These are phyloP conservation scores for Crax fasciolata DNA, from an alignment of 2,797 vertebrate genomes.

Conservation along the genomic window DNA sequence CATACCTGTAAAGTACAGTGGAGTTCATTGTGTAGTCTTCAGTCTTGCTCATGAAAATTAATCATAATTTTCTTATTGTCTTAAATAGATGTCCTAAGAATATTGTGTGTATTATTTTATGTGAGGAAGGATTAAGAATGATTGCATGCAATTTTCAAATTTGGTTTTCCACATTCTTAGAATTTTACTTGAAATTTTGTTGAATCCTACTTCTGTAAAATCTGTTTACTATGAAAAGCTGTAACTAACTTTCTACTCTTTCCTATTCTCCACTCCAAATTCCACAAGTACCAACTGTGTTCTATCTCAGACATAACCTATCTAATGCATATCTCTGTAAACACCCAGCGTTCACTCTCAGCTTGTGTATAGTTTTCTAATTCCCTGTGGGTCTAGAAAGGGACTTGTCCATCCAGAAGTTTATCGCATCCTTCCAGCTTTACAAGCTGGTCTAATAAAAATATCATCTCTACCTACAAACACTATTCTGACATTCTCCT, in stretches of 20 bases:
- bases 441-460: neutral
- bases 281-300: neutral
- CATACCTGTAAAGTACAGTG: neutral
- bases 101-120: neutral
- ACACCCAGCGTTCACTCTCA: neutral
- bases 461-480: neutral
- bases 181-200: neutral
- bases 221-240: neutral
- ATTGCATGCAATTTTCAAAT: neutral
- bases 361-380: neutral
- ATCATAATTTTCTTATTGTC: neutral
- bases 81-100: neutral
- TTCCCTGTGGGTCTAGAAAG: neutral
- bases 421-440: neutral
- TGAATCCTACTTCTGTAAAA: neutral
- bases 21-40: neutral
- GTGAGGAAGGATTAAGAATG: rapidly evolving
- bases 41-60: neutral
- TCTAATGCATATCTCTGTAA: neutral
- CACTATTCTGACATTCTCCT: neutral
- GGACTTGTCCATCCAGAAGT: neutral
- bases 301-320: neutral
- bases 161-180: neutral
- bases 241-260: neutral
- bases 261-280: neutral